Evolutionary conservation across 37 sponge, comb jelly and placozoan species (phyloP).

Genomic region (Amphimedon queenslandica): DNA sequence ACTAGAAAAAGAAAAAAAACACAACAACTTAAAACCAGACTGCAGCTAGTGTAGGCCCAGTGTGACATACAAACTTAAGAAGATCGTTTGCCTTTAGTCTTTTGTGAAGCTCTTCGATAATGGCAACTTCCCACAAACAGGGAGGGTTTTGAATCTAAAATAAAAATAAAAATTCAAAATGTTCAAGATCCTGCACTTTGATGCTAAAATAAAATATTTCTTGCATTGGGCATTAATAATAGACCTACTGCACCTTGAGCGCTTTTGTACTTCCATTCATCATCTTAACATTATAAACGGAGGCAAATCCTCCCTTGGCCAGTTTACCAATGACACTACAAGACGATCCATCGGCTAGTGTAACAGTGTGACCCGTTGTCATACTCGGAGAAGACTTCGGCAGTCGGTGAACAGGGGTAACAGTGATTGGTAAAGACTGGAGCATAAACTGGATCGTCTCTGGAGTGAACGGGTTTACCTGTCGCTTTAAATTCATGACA

Average conservation of each 20-base stretch:
- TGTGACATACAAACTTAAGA: neutral
- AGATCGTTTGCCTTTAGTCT: constrained; percentile 15
- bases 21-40: neutral
- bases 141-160: constrained; percentile 28
- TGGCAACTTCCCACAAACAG: constrained; percentile 37
- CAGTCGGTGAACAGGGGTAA: neutral
- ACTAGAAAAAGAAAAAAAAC: neutral
- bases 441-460: constrained; percentile 38
- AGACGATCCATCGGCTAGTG: neutral
- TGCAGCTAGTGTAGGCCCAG: neutral
- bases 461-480: constrained; percentile 30
- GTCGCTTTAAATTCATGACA: neutral
- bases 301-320: constrained; percentile 28
- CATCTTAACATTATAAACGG: constrained; percentile 7
- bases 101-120: constrained; percentile 27
- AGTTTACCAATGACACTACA: constrained; percentile 10
- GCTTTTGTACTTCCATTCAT: neutral
- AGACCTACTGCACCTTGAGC: constrained; percentile 13
- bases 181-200: neutral
- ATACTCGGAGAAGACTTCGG: neutral
- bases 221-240: neutral
- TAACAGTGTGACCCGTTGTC: neutral
- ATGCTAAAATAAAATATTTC: neutral
- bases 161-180: too few relatives aligned
- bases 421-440: constrained; percentile 10